These are phyloP conservation scores for Thryonomys swinderianus DNA, from an alignment of 2,113 vertebrate genomes.

Conservation along the genomic window DNA sequence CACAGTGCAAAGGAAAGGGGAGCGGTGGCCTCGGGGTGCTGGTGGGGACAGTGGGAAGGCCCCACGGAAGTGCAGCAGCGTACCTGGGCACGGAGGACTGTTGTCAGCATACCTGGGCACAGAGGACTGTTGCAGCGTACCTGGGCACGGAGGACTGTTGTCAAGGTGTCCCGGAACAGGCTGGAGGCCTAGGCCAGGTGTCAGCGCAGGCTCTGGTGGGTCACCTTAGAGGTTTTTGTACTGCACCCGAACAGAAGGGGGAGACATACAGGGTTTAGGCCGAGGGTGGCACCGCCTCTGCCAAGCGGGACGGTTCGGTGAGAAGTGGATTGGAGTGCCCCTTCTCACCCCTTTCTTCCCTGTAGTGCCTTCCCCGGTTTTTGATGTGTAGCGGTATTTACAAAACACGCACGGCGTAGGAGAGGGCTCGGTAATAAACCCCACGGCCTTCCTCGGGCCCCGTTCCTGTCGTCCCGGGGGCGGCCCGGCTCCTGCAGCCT, in stretches of 20 bases:
- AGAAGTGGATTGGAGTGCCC: background rate
- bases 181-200: background rate
- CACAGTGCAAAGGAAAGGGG: background rate
- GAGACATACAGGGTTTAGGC: background rate
- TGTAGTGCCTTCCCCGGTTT: background rate
- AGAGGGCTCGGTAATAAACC: background rate
- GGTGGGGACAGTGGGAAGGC: background rate
- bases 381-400: background rate
- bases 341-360: background rate
- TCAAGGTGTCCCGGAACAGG: background rate
- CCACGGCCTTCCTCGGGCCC: background rate
- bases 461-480: rapidly evolving
- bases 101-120: rapidly evolving
- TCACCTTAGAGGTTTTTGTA: background rate
- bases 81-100: background rate
- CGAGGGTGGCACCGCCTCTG: background rate
- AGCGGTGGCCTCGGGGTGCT: background rate
- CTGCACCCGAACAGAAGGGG: background rate
- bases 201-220: background rate
- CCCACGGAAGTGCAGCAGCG: background rate
- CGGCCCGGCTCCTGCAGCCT: background rate
- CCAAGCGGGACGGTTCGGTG: background rate
- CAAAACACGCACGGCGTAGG: background rate
- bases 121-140: background rate
- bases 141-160: background rate